Percentiles rank a stretch among this genome's conserved stretches.
These are phyloP conservation scores for Nicator chloris DNA, from an alignment of 2,113 vertebrate species.

Conservation along the genomic window DNA sequence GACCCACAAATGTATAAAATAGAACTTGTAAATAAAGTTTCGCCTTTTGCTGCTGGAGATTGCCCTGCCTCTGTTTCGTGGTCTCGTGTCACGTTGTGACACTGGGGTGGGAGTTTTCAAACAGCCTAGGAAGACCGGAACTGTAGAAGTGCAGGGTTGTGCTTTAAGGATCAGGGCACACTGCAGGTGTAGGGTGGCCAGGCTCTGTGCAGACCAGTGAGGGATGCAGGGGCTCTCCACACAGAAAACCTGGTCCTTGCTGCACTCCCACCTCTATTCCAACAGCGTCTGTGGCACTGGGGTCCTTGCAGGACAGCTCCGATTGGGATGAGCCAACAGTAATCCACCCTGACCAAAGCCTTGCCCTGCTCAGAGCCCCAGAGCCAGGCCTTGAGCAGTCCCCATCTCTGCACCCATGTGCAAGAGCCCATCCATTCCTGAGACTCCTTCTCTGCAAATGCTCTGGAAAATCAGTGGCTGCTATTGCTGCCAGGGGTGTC, in stretches of 20 bases:
- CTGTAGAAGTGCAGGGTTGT: neutral
- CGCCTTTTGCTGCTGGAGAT: too few relatives aligned
- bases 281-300: neutral
- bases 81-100: too few relatives aligned
- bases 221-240: neutral
- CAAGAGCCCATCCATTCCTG: neutral
- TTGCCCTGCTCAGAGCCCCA: neutral
- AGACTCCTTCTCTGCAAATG: neutral
- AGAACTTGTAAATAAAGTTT: too few relatives aligned
- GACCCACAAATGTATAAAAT: too few relatives aligned
- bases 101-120: neutral
- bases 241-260: neutral
- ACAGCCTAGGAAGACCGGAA: neutral
- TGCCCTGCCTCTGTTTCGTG: too few relatives aligned
- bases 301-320: neutral
- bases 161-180: neutral
- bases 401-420: neutral
- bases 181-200: neutral
- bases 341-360: neutral
- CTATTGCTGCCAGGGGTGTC: neutral
- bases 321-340: neutral
- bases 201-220: neutral
- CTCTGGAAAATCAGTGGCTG: neutral
- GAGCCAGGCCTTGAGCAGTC: neutral
- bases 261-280: neutral